Evolutionary conservation across 2,888 invertebrate species (phyloP).

Genomic region (Nemotelus nigrinus): DNA sequence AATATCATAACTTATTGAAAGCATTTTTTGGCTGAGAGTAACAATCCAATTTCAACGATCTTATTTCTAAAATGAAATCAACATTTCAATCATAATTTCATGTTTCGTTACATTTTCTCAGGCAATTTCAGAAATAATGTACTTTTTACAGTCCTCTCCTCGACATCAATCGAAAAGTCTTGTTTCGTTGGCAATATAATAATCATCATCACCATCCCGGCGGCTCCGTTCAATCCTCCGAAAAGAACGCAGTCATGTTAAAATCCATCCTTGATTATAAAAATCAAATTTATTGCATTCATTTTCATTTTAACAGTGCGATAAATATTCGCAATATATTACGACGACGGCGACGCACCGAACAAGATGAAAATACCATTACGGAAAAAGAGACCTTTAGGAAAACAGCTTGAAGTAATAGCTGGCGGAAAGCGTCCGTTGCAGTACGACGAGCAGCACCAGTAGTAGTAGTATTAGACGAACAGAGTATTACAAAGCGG

Average conservation of each 20-base stretch:
- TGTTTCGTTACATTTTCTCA: too few relatives aligned
- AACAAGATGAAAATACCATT: conserved; percentile 15
- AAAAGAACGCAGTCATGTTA: neutral
- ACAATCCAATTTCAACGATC: too few relatives aligned
- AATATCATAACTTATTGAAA: too few relatives aligned
- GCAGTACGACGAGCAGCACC: neutral
- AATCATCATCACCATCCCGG: neutral
- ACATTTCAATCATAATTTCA: too few relatives aligned
- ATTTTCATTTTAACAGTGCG: conserved; percentile 36
- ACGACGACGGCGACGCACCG: neutral
- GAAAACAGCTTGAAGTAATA: conserved; percentile 27
- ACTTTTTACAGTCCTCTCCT: too few relatives aligned
- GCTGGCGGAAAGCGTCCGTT: neutral
- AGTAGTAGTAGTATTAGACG: neutral
- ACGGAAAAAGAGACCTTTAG: conserved; percentile 14
- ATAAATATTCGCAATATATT: conserved; percentile 37
- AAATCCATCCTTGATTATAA: conserved; percentile 38
- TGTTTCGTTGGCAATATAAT: too few relatives aligned
- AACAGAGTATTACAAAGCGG: neutral
- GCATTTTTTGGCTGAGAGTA: too few relatives aligned
- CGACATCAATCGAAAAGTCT: too few relatives aligned
- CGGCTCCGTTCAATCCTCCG: neutral
- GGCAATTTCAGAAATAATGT: too few relatives aligned
- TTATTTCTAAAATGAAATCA: too few relatives aligned
- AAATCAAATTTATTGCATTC: conserved; percentile 40